Percentiles rank a stretch among this genome's conserved stretches.
phyloP scores from a whole-genome alignment of 1,140 invertebrate species.

The Pentalonia nigronervosa region DNA sequence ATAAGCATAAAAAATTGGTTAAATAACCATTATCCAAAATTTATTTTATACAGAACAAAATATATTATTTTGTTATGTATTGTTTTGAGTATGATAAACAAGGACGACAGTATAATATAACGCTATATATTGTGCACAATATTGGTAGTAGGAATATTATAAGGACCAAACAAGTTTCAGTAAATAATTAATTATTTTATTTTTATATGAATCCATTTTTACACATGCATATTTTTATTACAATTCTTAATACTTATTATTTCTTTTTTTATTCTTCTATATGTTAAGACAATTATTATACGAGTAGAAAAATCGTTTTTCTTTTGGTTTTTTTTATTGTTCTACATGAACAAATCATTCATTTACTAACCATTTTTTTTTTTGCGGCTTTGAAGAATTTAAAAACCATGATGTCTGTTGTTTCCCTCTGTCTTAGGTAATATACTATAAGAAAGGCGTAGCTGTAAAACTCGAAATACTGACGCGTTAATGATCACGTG shows the following conservation, averaged over 20 bases:
- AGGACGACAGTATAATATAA: no score
- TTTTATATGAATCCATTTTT: background rate
- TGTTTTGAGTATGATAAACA: no score
- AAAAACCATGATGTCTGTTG: background rate
- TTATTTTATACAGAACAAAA: background rate
- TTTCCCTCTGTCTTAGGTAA: background rate
- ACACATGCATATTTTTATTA: background rate
- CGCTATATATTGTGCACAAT: no score
- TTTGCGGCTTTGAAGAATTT: background rate
- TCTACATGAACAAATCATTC: slow-evolving; percentile 23
- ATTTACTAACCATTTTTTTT: background rate
- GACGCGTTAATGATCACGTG: slow-evolving; percentile 48
- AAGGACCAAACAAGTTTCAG: background rate
- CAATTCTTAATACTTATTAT: background rate
- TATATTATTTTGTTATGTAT: no score
- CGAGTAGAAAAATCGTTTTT: background rate
- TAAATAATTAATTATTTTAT: background rate
- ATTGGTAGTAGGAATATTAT: no score
- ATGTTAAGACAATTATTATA: background rate
- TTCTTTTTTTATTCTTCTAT: background rate
- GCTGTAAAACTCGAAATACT: background rate
- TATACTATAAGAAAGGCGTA: background rate
- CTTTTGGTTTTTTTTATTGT: slow-evolving; percentile 10
- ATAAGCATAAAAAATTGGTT: background rate
- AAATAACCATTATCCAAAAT: background rate